Evolutionary conservation across 2,113 vertebrate genomes (phyloP), one percentile per base, ranked within the genome.

Genomic region (Pan troglodytes): DNA sequence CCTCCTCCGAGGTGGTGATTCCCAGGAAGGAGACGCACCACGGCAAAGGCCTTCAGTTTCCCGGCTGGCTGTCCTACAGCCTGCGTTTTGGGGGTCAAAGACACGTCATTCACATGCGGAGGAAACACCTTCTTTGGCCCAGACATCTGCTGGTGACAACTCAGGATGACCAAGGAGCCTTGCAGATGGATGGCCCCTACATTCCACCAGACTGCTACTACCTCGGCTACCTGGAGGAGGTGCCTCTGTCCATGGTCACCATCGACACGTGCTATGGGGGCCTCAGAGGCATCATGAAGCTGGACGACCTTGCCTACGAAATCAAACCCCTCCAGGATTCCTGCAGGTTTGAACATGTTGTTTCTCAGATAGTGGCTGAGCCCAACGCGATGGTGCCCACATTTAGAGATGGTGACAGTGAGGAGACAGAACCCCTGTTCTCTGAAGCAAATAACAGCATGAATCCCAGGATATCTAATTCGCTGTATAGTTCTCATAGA

Each of bases 171-270:
- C 96, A 95, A 0, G 98, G 98, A 0, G 13, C 45, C 12, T 70
- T 96, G 50, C 93, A 94, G 90, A 78, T 95, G 43, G 98, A 98
- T 25, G 92, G 93, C 4, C 98, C 98, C 27, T 95, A 96, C 0
- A 9, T 98, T 40, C 98, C 88, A 16, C 43, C 88, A 40, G 97
- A 97, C 95, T 99, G 98, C 82, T 95, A 98, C 94, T 98, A 98
- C 75, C 83, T 97, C 2, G 98, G 98, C 0, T 82, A 97, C 72
- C 96, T 99, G 90, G 93, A 98, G 94, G 98, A 97, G 0, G 94
- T 96, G 48, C 98, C 97, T 0, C 50, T 94, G 4, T 99, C 98
- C 11, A 50, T 72, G 73, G 98, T 97, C 82, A 97, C 97, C 0
- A n/a, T 98, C 4, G 35, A 97, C 73, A 98, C 92, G 0, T 99